Evolutionary conservation across 2,888 invertebrate species (phyloP), one percentile per base, ranked within the genome.

Genomic region (Drosophila bunnanda): DNA sequence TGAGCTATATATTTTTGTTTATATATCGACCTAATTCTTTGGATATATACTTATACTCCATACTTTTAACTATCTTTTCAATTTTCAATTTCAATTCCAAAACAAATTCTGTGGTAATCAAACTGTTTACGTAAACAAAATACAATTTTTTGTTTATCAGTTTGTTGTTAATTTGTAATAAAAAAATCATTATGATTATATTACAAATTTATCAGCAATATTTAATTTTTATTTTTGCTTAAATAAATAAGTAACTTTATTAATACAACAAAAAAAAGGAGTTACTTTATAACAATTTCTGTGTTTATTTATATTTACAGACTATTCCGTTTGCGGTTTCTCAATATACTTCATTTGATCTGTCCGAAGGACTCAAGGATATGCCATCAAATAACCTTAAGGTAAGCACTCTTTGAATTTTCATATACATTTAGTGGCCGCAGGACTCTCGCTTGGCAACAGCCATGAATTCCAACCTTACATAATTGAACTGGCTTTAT

Each of bases 401-500:
- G 50, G 32, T 56, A 32, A 3, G 15, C n/a, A 8, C 13, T 10
- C 13, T 17, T 39, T n/a, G 59, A 22, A 39, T 39, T 60, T 38
- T 15, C 22, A 57, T 39, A 56, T 57, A 39, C 20, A 22, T 52
- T 39, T 41, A 41, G 22, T 25, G 30, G 56, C 30, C 39, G 38
- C 55, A 59, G 55, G 22, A 48, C 48, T 32, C 32, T 22, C 25
- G 30, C 20, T 13, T 68, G 36, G 57, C 50, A 69, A 69, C 69
- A 50, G 43, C 34, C 43, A 39, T 67, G 46, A 65, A 65, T 67
- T 46, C 56, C 38, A 46, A 39, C 56, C 67, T 67, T 67, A 67
- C 56, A 67, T 67, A 67, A 67, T 67, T 67, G 67, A 68, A 56
- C 68, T 48, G 32, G 46, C 64, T 38, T 62, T 64, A 22, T 52